Conservation (phyloP, 2,888 invertebrate species). For the Tromatobia lineatoria region DNA sequence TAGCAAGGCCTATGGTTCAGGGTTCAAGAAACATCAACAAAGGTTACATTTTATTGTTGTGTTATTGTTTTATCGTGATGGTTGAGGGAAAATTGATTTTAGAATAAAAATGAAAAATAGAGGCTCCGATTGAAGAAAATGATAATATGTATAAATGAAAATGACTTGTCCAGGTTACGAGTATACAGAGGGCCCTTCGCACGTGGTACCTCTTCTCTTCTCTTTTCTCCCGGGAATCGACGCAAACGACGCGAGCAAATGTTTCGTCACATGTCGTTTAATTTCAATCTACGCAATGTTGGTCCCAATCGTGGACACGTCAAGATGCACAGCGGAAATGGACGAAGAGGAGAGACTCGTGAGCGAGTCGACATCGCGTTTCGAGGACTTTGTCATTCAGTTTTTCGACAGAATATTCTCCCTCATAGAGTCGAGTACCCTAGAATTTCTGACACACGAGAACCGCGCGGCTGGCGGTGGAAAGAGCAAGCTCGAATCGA, state of each 20-base stretch:
- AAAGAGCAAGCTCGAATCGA: conserved; percentile 90
- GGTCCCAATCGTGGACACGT: conserved; percentile 95
- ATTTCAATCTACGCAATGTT: conserved; percentile 92
- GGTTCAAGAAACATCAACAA: conserved; percentile 82
- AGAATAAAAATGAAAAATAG: no score
- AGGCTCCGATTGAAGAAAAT: not conserved
- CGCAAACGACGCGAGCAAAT: conserved; percentile 94
- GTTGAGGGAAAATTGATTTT: no score
- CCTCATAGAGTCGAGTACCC: conserved; percentile 90
- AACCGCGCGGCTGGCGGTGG: conserved; percentile 83
- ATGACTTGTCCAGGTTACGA: conserved; percentile 82
- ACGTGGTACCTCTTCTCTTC: conserved; percentile 93
- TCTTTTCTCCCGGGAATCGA: conserved; percentile 95
- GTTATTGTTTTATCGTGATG: no score
- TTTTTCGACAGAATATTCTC: conserved; percentile 92
- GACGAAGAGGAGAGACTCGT: conserved; percentile 92
- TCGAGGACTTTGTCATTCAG: conserved; percentile 95
- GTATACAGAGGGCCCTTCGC: conserved; percentile 92
- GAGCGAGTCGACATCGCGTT: conserved; percentile 93
- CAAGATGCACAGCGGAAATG: conserved; percentile 90
- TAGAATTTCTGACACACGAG: conserved; percentile 90
- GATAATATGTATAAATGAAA: conserved; percentile 64
- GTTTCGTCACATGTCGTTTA: conserved; percentile 92
- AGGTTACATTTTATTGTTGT: conserved; percentile 70
- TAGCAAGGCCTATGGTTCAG: conserved; percentile 89